Evolutionary conservation across 2,797 vertebrate genomes (phyloP).

Genomic region (Echiichthys vipera): DNA sequence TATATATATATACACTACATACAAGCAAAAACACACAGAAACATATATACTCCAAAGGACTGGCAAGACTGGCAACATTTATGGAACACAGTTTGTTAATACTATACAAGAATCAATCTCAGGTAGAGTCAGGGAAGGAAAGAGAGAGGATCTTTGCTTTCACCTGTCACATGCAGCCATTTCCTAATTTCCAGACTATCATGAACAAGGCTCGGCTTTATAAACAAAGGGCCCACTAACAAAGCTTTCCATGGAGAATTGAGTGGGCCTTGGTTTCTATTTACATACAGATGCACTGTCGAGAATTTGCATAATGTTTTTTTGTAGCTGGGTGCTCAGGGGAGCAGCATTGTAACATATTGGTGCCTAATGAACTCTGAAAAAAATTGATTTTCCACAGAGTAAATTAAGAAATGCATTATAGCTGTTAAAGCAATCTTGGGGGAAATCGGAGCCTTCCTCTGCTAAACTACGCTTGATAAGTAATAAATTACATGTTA

Average conservation of each 20-base stretch:
- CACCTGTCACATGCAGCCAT: conserved; percentile 64
- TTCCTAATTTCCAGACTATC: conserved; percentile 78
- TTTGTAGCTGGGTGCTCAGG: conserved; percentile 92
- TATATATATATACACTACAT: conserved; percentile 46
- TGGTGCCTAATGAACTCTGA: conserved; percentile 99
- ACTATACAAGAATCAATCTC: conserved; percentile 35
- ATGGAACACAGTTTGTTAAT: conserved; percentile 27
- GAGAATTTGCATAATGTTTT: conserved; percentile 98
- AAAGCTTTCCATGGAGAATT: conserved; percentile 90
- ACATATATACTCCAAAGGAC: conserved; percentile 5
- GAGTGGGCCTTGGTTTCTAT: conserved; percentile 94
- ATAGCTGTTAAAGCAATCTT: conserved; percentile 99
- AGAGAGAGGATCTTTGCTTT: conserved; percentile 47
- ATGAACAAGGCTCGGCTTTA: conserved; percentile 71
- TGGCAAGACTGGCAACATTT: neutral
- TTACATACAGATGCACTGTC: conserved; percentile 96
- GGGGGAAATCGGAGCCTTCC: conserved; percentile 98
- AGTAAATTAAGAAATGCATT: conserved; percentile 99
- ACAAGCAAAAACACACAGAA: conserved; percentile 25
- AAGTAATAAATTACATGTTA: conserved; percentile 99
- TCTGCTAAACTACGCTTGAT: conserved; percentile 97
- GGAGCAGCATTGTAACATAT: conserved; percentile 99
- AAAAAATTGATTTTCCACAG: conserved; percentile 99
- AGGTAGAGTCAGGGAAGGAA: conserved; percentile 23
- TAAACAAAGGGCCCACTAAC: conserved; percentile 87